Evolutionary conservation across 2,797 vertebrate species (phyloP).

Genomic region (Hirundo rustica): DNA sequence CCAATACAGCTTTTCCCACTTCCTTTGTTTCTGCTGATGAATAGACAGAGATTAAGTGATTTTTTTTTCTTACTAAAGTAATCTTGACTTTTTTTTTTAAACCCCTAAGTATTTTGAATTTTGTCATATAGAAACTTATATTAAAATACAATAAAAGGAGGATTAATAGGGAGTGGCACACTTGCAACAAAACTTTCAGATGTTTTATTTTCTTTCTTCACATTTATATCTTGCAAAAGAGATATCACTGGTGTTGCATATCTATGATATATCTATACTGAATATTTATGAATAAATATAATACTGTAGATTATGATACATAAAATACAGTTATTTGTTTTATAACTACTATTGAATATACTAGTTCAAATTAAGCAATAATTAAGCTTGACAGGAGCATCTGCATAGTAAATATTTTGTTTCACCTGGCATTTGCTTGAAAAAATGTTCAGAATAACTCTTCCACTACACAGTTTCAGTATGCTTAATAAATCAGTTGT

Average conservation of each 20-base stretch:
- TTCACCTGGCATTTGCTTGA: background rate
- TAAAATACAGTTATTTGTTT: background rate
- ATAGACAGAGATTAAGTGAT: background rate
- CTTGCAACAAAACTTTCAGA: background rate
- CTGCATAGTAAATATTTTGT: background rate
- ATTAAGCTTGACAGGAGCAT: background rate
- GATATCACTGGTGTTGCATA: background rate
- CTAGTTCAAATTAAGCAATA: background rate
- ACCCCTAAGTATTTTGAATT: background rate
- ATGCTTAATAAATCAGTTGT: background rate
- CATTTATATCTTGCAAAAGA: background rate
- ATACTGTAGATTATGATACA: background rate
- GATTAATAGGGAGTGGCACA: background rate
- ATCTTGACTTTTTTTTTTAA: background rate
- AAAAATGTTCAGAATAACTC: background rate
- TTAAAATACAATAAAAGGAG: background rate
- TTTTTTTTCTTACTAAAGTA: background rate
- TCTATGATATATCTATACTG: background rate
- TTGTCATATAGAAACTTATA: background rate
- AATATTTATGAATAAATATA: background rate
- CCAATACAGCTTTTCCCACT: rapidly evolving
- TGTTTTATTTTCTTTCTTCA: background rate
- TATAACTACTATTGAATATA: background rate
- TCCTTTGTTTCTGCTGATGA: background rate
- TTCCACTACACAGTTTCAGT: background rate